A percentile compares a stretch with the other conserved stretches of the same genome.
Evolutionary conservation across 2,888 invertebrate species (phyloP).

Genomic region (Clepsis dumicolana): DNA sequence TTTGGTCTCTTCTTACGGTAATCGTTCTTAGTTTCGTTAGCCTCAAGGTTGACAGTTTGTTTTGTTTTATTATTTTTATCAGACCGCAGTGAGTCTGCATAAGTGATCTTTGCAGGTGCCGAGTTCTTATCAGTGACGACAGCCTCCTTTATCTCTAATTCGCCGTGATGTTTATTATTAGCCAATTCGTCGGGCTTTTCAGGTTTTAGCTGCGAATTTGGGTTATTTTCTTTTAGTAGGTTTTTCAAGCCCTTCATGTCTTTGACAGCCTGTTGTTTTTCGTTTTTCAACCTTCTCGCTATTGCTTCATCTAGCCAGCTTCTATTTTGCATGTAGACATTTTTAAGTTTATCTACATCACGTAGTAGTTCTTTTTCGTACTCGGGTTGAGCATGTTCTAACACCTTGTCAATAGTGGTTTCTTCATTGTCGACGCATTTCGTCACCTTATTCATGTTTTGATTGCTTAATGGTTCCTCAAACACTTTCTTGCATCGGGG

Average conservation of each 20-base stretch:
- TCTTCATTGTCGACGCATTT: slow-evolving; percentile 71
- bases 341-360: slow-evolving; percentile 69
- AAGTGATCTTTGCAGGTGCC: slow-evolving; percentile 59
- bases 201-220: slow-evolving; percentile 52
- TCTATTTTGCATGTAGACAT: slow-evolving; percentile 74
- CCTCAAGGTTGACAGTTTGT: slow-evolving; percentile 56
- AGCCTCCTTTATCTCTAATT: slow-evolving; percentile 38
- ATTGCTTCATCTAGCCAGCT: slow-evolving; percentile 76
- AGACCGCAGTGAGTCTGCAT: slow-evolving; percentile 74
- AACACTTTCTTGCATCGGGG: slow-evolving; percentile 76
- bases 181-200: slow-evolving; percentile 48
- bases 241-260: slow-evolving; percentile 55
- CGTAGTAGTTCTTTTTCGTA: slow-evolving; percentile 70
- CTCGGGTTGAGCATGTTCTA: slow-evolving; percentile 55
- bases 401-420: slow-evolving; percentile 51
- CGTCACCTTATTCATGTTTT: slow-evolving; percentile 62
- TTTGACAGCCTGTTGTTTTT: slow-evolving; percentile 55
- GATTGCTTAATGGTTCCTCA: slow-evolving; percentile 73
- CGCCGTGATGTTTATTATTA: slow-evolving; percentile 37
- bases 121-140: slow-evolving; percentile 44
- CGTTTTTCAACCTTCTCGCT: slow-evolving; percentile 61
- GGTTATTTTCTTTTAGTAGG: slow-evolving; percentile 52
- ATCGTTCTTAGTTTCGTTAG: slow-evolving; percentile 79
- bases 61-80: slow-evolving; percentile 47
- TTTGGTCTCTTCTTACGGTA: slow-evolving; percentile 62